A percentile compares a stretch with the other conserved stretches of the same genome.
phyloP scores from a whole-genome alignment of 1,140 invertebrate species.

The Trichogramma pretiosum region DNA sequence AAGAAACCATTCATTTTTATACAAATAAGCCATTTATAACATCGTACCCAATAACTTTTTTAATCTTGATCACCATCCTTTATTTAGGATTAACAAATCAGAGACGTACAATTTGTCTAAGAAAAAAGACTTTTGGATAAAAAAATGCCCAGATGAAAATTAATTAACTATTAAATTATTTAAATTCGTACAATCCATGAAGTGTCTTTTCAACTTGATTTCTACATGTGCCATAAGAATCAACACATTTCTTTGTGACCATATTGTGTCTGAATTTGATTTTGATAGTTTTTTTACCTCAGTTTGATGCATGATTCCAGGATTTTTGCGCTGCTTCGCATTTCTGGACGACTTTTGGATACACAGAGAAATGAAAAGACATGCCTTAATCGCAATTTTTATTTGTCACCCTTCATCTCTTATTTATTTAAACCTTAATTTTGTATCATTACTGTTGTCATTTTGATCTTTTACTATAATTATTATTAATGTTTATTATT shows the following conservation, averaged over 20 bases:
- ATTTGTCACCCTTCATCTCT: constrained; percentile 19
- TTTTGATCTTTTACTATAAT: constrained; percentile 21
- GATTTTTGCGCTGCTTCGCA: constrained; percentile 36
- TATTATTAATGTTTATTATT: constrained; percentile 25
- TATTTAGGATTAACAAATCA: constrained; percentile 7
- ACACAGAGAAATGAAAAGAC: constrained; percentile 7
- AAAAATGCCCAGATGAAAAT: too few relatives aligned
- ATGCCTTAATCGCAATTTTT: constrained; percentile 17
- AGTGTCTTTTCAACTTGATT: constrained; percentile 13
- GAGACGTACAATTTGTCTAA: constrained; percentile 10
- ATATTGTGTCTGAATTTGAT: constrained; percentile 22
- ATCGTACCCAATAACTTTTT: constrained; percentile 16
- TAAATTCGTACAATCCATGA: too few relatives aligned
- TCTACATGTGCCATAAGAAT: constrained; percentile 5
- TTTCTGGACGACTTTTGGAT: constrained; percentile 18
- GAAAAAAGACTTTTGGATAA: constrained; percentile 14
- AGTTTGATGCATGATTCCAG: constrained; percentile 43
- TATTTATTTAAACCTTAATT: constrained; percentile 19
- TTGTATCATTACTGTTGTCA: not conserved
- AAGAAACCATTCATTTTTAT: constrained; percentile 10
- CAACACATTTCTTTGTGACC: constrained; percentile 16
- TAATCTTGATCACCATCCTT: constrained; percentile 15
- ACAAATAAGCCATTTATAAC: constrained; percentile 16
- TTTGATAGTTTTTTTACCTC: constrained; percentile 28
- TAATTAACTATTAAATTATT: too few relatives aligned